Conservation (phyloP, 2,113 vertebrate species). For the Peromyscus californicus region DNA sequence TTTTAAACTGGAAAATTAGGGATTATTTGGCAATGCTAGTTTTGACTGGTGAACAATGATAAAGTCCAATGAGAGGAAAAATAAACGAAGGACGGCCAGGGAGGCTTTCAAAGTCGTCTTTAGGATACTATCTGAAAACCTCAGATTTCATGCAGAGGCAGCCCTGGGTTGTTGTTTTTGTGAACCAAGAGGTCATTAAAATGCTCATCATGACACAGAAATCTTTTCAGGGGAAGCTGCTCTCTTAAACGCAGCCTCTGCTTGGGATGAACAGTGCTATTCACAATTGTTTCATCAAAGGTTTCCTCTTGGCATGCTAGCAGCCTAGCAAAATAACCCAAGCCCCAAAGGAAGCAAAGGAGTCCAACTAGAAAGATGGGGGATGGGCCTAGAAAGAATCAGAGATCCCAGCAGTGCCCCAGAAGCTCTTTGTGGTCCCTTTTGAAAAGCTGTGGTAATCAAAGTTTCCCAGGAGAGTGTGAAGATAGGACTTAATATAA, state of each 20-base stretch:
- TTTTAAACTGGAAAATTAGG: slow-evolving; percentile 64
- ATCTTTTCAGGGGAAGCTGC: slow-evolving; percentile 73
- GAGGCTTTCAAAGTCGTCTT: slow-evolving; percentile 61
- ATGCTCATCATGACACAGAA: slow-evolving; percentile 33
- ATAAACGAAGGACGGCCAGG: not conserved
- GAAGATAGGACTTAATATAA: slow-evolving; percentile 38
- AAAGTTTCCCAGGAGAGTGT: slow-evolving; percentile 18
- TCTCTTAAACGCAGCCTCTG: slow-evolving; percentile 73
- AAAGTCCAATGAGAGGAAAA: slow-evolving; percentile 53
- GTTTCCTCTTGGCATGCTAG: slow-evolving; percentile 77
- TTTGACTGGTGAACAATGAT: slow-evolving; percentile 56
- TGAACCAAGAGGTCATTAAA: slow-evolving; percentile 43
- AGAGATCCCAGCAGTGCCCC: not conserved
- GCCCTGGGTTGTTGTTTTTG: not conserved
- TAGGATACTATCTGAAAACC: slow-evolving; percentile 40
- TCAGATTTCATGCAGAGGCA: not conserved
- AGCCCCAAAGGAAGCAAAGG: slow-evolving; percentile 46
- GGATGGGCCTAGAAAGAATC: not conserved
- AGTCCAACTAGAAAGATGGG: slow-evolving; percentile 32
- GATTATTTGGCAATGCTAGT: slow-evolving; percentile 76
- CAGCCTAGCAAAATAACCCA: slow-evolving; percentile 66
- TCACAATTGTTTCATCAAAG: slow-evolving; percentile 79
- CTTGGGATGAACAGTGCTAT: slow-evolving; percentile 74
- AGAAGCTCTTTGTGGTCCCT: slow-evolving; percentile 53
- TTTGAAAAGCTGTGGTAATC: slow-evolving; percentile 54